Evolutionary conservation across 2,113 vertebrate genomes (phyloP).

Genomic region (Australoheros scitulus): DNA sequence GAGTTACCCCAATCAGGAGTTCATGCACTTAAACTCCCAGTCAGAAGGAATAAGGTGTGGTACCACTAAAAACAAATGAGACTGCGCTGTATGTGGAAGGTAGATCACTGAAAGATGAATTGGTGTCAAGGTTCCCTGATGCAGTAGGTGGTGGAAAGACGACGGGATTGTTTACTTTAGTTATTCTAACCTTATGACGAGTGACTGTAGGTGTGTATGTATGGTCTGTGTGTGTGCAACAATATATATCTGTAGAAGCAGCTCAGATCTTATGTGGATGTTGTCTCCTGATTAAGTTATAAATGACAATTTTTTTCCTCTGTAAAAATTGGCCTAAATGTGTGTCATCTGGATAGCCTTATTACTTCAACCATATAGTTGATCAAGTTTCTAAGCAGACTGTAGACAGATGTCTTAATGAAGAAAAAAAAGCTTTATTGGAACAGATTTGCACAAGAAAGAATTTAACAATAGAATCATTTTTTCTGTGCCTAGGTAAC

Average conservation of each 20-base stretch:
- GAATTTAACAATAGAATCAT: not conserved
- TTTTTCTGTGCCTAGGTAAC: not conserved
- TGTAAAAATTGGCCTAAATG: not conserved
- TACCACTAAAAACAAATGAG: constrained; percentile 58
- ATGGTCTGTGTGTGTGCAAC: not conserved
- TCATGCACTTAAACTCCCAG: constrained; percentile 44
- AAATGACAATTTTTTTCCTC: not conserved
- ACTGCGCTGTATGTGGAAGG: constrained; percentile 36
- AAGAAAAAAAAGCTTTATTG: not conserved
- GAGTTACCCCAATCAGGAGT: constrained; percentile 7
- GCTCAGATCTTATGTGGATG: not conserved
- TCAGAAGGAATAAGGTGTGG: constrained; percentile 40
- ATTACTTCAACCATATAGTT: not conserved
- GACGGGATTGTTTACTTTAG: constrained; percentile 41
- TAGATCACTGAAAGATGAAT: constrained; percentile 52
- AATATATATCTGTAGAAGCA: not conserved
- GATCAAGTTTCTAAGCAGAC: not conserved
- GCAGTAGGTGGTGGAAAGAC: constrained; percentile 54
- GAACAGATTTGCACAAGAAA: constrained; percentile 2
- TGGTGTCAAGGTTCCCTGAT: constrained; percentile 46
- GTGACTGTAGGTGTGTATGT: constrained; percentile 7
- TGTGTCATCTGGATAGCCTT: not conserved
- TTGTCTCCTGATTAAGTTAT: not conserved
- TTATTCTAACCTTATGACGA: constrained; percentile 42
- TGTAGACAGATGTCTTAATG: not conserved